A percentile compares a stretch with the other conserved stretches of the same genome.
Evolutionary conservation across 2,797 vertebrate genomes (phyloP).

Genomic region (Rhynchonycteris naso): DNA sequence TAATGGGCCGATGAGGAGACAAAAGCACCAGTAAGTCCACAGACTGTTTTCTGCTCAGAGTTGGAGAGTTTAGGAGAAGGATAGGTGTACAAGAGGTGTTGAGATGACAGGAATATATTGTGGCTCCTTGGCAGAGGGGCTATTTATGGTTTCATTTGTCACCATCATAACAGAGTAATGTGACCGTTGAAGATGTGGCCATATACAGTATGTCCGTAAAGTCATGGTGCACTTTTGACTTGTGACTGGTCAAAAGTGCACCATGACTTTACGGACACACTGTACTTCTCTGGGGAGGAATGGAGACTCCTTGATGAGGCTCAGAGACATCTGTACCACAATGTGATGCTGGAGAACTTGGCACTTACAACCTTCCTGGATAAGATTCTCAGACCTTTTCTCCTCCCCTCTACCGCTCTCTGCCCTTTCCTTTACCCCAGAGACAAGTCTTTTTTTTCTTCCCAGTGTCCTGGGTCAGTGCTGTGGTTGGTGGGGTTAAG

Average conservation of each 20-base stretch:
- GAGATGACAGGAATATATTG: neutral
- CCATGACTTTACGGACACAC: too few relatives aligned
- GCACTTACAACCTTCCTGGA: neutral
- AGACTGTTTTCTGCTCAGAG: neutral
- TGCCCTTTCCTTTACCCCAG: neutral
- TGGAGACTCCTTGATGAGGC: neutral
- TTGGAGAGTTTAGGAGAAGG: neutral
- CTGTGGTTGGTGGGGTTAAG: neutral
- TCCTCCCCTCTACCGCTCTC: neutral
- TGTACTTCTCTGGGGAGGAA: conserved; percentile 13
- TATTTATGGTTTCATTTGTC: neutral
- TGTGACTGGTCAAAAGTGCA: too few relatives aligned
- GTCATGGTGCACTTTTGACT: too few relatives aligned
- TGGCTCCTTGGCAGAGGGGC: neutral
- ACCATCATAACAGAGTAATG: neutral
- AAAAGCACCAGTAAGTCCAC: neutral
- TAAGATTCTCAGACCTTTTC: neutral
- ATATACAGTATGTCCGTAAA: too few relatives aligned
- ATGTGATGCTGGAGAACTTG: neutral
- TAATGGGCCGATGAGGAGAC: neutral
- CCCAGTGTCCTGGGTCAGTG: neutral
- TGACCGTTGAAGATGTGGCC: neutral
- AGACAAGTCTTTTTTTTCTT: neutral
- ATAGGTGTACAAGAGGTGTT: neutral
- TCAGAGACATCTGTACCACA: neutral